Percentiles rank a stretch among this genome's conserved stretches.
Evolutionary conservation across 64 coral and sea anemone species (phyloP).

Genomic region (Trachythela sp.): DNA sequence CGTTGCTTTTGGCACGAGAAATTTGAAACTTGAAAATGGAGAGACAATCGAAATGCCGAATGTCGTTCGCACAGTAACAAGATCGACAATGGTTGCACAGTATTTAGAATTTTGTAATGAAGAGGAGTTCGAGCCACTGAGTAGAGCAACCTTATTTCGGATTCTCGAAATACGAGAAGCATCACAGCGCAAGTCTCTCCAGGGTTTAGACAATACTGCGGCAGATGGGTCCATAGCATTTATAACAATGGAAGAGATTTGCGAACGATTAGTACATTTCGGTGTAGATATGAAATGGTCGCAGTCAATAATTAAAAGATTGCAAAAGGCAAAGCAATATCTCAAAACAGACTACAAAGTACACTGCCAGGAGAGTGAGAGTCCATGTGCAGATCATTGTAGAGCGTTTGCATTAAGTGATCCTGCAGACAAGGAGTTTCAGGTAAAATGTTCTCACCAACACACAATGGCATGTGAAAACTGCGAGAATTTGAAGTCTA

Average conservation of each 20-base stretch:
- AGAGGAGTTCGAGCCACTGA: neutral
- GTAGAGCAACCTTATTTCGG: neutral
- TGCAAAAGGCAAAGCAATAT: slow-evolving; percentile 28
- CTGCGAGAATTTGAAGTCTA: neutral
- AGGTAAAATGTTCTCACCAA: neutral
- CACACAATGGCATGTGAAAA: neutral
- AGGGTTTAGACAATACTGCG: slow-evolving; percentile 8
- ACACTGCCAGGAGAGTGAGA: slow-evolving; percentile 29
- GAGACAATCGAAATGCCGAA: neutral
- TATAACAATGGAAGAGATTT: slow-evolving; percentile 23
- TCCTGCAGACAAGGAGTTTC: neutral
- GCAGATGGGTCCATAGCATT: slow-evolving; percentile 42
- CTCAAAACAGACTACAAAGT: slow-evolving; percentile 43
- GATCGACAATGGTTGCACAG: neutral
- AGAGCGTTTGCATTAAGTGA: neutral
- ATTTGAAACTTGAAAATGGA: slow-evolving; percentile 10
- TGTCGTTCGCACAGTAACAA: neutral
- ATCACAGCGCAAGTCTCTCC: slow-evolving; percentile 24
- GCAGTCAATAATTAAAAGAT: neutral
- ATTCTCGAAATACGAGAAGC: neutral
- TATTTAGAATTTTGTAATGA: neutral
- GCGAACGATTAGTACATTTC: slow-evolving; percentile 19
- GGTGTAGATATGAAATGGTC: neutral
- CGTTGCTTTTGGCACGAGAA: slow-evolving; percentile 10
- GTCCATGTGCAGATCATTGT: slow-evolving; percentile 49